Percentiles rank a stretch among this genome's conserved stretches.
These are phyloP conservation scores for Chelon labrosus DNA, from an alignment of 2,797 vertebrate species.

Conservation along the genomic window DNA sequence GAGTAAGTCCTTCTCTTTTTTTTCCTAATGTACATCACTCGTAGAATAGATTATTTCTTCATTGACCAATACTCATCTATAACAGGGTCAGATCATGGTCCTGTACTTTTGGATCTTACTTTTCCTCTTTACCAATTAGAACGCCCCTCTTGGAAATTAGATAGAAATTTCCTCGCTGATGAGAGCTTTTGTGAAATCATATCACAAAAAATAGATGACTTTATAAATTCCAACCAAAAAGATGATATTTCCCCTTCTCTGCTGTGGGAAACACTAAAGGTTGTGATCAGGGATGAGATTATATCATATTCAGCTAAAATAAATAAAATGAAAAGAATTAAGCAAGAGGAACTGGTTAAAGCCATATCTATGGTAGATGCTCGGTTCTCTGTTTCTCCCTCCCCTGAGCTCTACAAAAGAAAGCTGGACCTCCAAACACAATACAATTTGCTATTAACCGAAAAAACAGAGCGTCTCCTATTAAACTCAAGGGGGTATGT, in stretches of 20 bases:
- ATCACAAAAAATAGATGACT: constrained; percentile 7
- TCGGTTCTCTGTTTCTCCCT: neutral
- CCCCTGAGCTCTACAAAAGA: neutral
- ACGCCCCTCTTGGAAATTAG: neutral
- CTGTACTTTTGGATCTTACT: neutral
- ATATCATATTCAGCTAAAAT: neutral
- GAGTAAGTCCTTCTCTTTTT: neutral
- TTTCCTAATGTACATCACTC: neutral
- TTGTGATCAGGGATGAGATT: constrained; percentile 6
- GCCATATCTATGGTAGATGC: neutral
- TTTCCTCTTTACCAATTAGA: neutral
- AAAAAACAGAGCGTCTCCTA: neutral
- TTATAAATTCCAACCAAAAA: neutral
- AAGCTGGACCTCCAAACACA: constrained; percentile 25
- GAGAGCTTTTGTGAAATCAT: neutral
- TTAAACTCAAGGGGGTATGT: neutral
- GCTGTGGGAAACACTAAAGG: neutral
- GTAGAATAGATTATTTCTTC: neutral
- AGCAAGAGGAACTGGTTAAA: neutral
- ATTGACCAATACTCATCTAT: constrained; percentile 12
- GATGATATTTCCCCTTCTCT: neutral
- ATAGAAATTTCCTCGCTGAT: neutral
- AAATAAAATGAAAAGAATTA: neutral
- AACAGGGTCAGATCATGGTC: neutral
- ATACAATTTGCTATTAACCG: neutral